Base-by-base conservation (phyloP, 2,797 vertebrate species). In the Lutjanus argentimaculatus region DNA sequence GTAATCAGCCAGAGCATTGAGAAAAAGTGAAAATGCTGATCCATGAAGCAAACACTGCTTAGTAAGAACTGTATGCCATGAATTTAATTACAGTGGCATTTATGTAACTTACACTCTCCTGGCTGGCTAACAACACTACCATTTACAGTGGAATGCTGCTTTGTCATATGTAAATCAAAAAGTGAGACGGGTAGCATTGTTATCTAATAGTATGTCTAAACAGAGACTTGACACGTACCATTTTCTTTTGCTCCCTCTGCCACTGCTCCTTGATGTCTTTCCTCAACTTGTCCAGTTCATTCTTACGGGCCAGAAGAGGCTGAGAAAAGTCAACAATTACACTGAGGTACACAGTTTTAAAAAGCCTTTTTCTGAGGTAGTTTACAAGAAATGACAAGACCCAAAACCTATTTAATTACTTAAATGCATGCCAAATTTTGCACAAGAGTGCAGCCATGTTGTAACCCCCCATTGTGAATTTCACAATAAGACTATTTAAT, bases 261-360 rank as follows among this genome's bases (percentile, higher is more conserved):
- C 99, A 99, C 91, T 98, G 97, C 43, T 99, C 99, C 94, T 99
- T 99, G 83, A 99, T 95, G 79, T 99, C 98, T 94, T 98, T 99
- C 88, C 99, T 98, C 93, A 98, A 95, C 91, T 96, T 98, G 94
- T 99, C 98, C 89, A 99, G 94, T 81, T 99, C 98, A 77, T 94
- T 99, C 95, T 98, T 98, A 82, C 98, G 96, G 17, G 96, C 95
- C 73, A 97, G 90, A 67, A 99, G 97, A 90, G 99, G 99, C 99
- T 99, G 84, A 57, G 70, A 76, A 52, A 59, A 84, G 21, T 51
- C n/a, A 68, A 59, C 36, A 48, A 61, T 72, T 53, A 75, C 3
- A 61, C 2, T 13, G 13, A 70, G 13, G 14, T 30, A 17, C 36
- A 73, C 15, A 12, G 16, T 79, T 51, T 43, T 4, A 63, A 43